Base-by-base conservation (phyloP, 1,140 invertebrate genomes). In the Micrasema longulum region DNA sequence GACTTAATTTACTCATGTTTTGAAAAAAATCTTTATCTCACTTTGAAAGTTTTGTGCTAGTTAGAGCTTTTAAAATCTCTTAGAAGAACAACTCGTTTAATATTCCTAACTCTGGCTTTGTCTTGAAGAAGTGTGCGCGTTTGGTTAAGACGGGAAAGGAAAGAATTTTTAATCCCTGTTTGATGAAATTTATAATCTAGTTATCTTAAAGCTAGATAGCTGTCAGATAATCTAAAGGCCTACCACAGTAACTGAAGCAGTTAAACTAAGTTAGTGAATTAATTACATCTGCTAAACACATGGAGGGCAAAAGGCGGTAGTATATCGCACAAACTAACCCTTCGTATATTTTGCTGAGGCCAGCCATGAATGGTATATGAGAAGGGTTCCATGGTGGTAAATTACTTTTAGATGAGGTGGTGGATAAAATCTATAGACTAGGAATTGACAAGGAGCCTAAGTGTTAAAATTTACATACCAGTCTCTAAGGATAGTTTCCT, bases 201-300 rank as follows among this genome's bases (percentile, higher is more conserved):
- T 60, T 57, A 60, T 38, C 55, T 41, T 35, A 23, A 38, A 38
- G 41, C 55, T 60, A 36, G 35, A 60, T 20, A 38, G 35, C 55
- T 41, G 35, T 16, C 35, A 11, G 16, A 22, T 60, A 41, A 38
- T 23, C 55, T 11, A 23, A 35, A 60, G 22, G 35, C 36, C 36
- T 23, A 41, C 55, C 36, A 35, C 35, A 22, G 55, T 60, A 20
- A 36, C 55, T 16, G 35, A 9, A 36, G 35, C 55, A 60, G 35
- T 43, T 41, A 41, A 41, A 22, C 53, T 38, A 38, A 57, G 53
- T 60, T 22, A 38, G 7, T 60, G 55, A 60, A 60, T 60, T 60
- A 60, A 60, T 60, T 60, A 60, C 55, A 43, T 43, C n/a, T 52
- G 48, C 20, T 16, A 38, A 3, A 60, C 18, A 9, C 16, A 12